Base-by-base conservation (phyloP, 2,797 vertebrate species). In the Eidolon dupreanum region DNA sequence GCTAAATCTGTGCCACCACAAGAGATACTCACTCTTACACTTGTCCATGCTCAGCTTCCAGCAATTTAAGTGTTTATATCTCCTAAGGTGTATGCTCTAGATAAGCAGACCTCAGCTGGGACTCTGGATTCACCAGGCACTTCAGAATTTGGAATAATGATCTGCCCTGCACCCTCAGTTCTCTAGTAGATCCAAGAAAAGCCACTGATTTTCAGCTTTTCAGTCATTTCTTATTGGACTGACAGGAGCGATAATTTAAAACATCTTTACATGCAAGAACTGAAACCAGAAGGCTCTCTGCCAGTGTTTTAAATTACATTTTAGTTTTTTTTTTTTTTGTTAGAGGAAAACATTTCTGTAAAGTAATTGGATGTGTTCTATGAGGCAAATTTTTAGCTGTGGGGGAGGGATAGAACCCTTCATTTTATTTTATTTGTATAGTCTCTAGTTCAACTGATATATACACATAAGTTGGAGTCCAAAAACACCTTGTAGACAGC, bases 301-400 rank as follows among this genome's bases (percentile, higher is more conserved):
- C 11, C 33, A 55, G 24, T 74, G 61, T 86, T 78, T 92, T 78
- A 85, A 85, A 74, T 91, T 33, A 31, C 9, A 38, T 78, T 83
- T 90, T 12, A 49, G 38, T 68, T 93, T 83, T 33, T 33, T 33
- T 33, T 33, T 33, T 33, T 33, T 86, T 75, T 4, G 55, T 74
- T 93, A 65, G 22, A 66, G 59, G 38, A 92, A 88, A 57, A 65
- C 33, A 43, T 63, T 93, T 94, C 91, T 51, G 46, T 92, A 65
- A 95, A 61, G n/a, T 90, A 57, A 53, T 59, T 88, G 33, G 19
- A 87, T 77, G 6, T 73, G 8, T 16, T 53, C 8, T 77, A 9
- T 63, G 33, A 71, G 10, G 2, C n/a, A 8, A 2, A 66, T 77
- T 87, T 17, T 73, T 81, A 84, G 33, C 65, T 87, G 66, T 74